Evolutionary conservation across 2,888 invertebrate species (phyloP).

Genomic region (Andricus curvator): DNA sequence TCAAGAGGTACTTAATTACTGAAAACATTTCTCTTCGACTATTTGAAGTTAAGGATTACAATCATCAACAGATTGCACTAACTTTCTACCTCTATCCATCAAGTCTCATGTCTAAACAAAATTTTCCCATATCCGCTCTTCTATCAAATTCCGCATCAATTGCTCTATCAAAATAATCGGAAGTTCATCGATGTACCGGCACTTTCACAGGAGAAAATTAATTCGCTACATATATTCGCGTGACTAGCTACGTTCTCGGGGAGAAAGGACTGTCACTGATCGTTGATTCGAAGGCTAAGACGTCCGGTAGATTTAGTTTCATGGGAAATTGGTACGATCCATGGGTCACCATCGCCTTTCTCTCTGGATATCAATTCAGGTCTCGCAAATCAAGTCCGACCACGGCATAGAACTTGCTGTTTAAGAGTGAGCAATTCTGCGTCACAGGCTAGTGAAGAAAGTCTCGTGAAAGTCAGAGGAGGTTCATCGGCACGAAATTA

Average conservation of each 20-base stretch:
- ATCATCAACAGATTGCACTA: neutral
- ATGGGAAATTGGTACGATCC: constrained; percentile 49
- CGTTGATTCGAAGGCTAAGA: constrained; percentile 42
- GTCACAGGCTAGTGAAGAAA: constrained; percentile 58
- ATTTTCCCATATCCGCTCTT: neutral
- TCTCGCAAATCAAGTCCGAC: constrained; percentile 49
- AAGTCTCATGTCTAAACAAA: neutral
- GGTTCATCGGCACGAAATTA: constrained; percentile 16
- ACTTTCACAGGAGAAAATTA: constrained; percentile 27
- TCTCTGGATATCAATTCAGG: constrained; percentile 64
- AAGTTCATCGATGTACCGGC: neutral
- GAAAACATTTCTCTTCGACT: neutral
- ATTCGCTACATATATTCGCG: constrained; percentile 16
- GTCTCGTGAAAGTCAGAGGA: constrained; percentile 64
- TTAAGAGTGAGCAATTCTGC: constrained; percentile 28
- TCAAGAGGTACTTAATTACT: neutral
- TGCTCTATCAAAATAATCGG: neutral
- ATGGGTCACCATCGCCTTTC: constrained; percentile 69
- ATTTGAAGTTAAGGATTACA: neutral
- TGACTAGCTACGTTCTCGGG: constrained; percentile 21
- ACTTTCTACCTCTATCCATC: constrained; percentile 28
- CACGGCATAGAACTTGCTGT: constrained; percentile 38
- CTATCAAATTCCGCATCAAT: neutral
- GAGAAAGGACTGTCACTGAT: constrained; percentile 34
- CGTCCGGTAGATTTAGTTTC: constrained; percentile 57